These are phyloP conservation scores for Aurelia aurita DNA, from an alignment of 30 jellyfish, hydroid and myxozoan species.

Conservation along the genomic window DNA sequence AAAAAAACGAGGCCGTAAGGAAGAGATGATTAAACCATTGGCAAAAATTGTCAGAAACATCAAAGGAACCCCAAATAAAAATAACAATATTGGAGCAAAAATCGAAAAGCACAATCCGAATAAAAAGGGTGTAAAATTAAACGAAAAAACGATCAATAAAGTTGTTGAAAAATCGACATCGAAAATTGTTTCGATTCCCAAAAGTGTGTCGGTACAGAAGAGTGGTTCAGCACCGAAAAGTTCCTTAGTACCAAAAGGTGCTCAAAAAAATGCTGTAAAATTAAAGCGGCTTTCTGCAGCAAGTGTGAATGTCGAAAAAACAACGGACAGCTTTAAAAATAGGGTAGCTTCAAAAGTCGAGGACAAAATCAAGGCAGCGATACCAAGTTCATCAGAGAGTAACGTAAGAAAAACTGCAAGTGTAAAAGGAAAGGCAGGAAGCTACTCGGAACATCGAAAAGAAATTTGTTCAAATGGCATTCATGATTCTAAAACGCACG, in stretches of 20 bases:
- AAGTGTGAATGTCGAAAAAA: neutral
- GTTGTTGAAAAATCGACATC: neutral
- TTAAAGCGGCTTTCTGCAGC: neutral
- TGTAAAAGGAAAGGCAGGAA: too few relatives aligned
- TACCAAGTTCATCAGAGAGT: too few relatives aligned
- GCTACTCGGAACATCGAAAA: too few relatives aligned
- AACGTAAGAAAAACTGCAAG: too few relatives aligned
- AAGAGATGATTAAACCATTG: conserved; percentile 14
- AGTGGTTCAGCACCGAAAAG: neutral
- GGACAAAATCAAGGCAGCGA: neutral
- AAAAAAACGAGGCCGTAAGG: neutral
- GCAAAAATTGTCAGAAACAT: neutral
- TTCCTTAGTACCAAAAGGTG: neutral
- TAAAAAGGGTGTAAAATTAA: neutral
- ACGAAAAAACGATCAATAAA: neutral
- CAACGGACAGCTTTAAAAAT: neutral
- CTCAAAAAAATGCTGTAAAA: neutral
- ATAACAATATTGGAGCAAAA: neutral
- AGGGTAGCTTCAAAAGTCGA: neutral
- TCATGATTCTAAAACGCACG: neutral
- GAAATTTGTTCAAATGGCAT: neutral
- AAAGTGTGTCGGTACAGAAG: too few relatives aligned
- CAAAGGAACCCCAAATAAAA: neutral
- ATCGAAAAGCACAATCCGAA: neutral
- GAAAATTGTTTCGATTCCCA: neutral